phyloP scores from a whole-genome alignment of 2,797 vertebrate genomes.

The Lutjanus argentimaculatus region DNA sequence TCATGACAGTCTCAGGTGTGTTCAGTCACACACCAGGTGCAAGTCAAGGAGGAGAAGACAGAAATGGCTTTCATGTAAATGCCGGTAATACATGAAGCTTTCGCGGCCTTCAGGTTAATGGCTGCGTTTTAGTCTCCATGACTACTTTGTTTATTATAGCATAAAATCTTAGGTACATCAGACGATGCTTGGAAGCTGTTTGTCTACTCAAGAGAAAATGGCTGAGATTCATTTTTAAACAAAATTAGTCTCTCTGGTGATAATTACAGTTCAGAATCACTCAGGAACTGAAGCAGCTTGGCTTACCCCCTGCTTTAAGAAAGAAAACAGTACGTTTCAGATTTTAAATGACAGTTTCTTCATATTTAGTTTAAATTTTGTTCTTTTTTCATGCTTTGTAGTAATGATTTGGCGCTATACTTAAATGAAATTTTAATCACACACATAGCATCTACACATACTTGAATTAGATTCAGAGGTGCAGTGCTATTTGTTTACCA shows the following conservation, averaged over 20 bases:
- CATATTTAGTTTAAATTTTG: background rate
- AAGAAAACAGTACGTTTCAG: background rate
- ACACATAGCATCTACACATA: background rate
- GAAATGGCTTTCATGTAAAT: background rate
- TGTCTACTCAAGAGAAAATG: background rate
- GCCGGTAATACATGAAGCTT: background rate
- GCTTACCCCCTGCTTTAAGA: background rate
- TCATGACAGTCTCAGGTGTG: slow-evolving; percentile 26
- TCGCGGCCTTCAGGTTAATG: background rate
- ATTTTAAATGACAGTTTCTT: background rate
- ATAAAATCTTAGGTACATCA: background rate
- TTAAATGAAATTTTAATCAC: background rate
- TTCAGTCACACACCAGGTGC: slow-evolving; percentile 12
- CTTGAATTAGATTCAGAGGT: too few species aligned
- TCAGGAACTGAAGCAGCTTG: background rate
- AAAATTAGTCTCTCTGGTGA: background rate
- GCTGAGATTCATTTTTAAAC: slow-evolving; percentile 8
- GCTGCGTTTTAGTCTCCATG: background rate
- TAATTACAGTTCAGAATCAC: background rate
- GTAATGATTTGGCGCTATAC: background rate
- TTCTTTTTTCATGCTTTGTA: background rate
- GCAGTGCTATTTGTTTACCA: too few species aligned
- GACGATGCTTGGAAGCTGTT: background rate
- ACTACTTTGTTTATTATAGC: slow-evolving; percentile 8
- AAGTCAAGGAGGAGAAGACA: background rate